Percentiles rank a stretch among this genome's conserved stretches.
These are phyloP conservation scores for Drosophila obscura DNA, from an alignment of 1,140 invertebrate species.

Conservation along the genomic window DNA sequence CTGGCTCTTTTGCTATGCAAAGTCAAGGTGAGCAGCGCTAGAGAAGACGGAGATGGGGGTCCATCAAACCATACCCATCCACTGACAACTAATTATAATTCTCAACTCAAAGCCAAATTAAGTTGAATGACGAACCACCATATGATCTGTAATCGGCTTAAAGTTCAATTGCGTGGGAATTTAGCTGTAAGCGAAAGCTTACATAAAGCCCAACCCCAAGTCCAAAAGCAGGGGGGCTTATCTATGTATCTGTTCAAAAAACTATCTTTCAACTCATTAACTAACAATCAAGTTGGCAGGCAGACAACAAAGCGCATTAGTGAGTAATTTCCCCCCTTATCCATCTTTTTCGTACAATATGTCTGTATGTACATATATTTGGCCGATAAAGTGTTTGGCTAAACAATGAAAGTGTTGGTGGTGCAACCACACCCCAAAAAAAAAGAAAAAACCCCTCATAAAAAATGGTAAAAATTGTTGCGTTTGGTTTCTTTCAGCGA, in stretches of 20 bases:
- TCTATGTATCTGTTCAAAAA: slow-evolving; percentile 15
- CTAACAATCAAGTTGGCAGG: slow-evolving; percentile 62
- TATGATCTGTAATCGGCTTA: slow-evolving; percentile 61
- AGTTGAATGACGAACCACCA: slow-evolving; percentile 43
- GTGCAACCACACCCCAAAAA: slow-evolving; percentile 54
- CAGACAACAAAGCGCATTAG: slow-evolving; percentile 65
- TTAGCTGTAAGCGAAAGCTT: slow-evolving; percentile 26
- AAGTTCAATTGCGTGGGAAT: slow-evolving; percentile 69
- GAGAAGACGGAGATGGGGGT: slow-evolving; percentile 18
- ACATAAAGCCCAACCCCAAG: slow-evolving; percentile 46
- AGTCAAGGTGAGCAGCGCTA: slow-evolving; percentile 70
- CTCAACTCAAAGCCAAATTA: slow-evolving; percentile 72
- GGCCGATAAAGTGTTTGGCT: slow-evolving; percentile 52
- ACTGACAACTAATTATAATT: slow-evolving; percentile 74
- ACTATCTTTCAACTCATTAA: slow-evolving; percentile 58
- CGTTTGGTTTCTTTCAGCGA: slow-evolving; percentile 48
- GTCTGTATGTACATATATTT: slow-evolving; percentile 33
- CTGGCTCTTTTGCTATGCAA: slow-evolving; percentile 47
- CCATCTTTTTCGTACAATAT: slow-evolving; percentile 24
- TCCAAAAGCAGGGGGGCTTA: slow-evolving; percentile 1
- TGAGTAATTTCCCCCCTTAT: slow-evolving; percentile 60
- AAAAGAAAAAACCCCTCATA: neutral
- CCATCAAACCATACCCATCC: slow-evolving; percentile 33
- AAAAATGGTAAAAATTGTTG: slow-evolving; percentile 48
- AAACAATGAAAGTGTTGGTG: slow-evolving; percentile 74